Conservation (phyloP, 2,797 vertebrate species). For the Kryptopterus vitreolus region DNA sequence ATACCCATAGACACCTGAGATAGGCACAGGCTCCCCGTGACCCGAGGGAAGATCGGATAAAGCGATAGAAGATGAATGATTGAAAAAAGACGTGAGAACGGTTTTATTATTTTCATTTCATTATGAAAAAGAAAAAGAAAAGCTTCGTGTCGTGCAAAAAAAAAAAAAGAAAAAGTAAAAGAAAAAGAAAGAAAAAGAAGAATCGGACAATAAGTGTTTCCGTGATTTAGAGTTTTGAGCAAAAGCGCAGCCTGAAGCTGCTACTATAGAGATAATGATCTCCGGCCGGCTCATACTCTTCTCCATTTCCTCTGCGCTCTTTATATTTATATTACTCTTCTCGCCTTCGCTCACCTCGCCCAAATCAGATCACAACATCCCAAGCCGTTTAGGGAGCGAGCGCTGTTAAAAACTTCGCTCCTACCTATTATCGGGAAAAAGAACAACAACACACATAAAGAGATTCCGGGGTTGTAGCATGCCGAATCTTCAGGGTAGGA, state of each 20-base stretch:
- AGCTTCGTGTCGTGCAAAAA: not conserved
- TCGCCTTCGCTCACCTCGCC: conserved; percentile 23
- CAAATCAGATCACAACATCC: conserved; percentile 35
- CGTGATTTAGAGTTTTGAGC: not conserved
- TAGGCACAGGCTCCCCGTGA: no score
- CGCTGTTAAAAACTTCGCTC: not conserved
- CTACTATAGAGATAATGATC: not conserved
- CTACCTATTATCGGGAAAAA: not conserved
- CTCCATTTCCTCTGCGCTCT: not conserved
- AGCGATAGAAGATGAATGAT: no score
- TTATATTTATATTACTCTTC: conserved; percentile 23
- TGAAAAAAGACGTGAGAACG: not conserved
- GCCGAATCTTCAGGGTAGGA: conserved; percentile 2
- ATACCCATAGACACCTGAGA: no score
- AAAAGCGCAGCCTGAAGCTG: conserved; percentile 8
- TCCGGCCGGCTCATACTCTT: not conserved
- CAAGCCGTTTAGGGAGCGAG: conserved; percentile 17
- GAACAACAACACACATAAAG: not conserved
- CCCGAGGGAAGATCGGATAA: no score
- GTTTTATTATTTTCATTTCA: not conserved
- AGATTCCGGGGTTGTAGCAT: not conserved
- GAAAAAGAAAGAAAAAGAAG: not conserved
- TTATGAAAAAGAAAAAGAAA: not conserved
- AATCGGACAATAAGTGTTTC: not conserved
- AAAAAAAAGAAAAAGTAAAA: no score